phyloP scores from a whole-genome alignment of 2,888 invertebrate genomes.

The Teleogryllus oceanicus region DNA sequence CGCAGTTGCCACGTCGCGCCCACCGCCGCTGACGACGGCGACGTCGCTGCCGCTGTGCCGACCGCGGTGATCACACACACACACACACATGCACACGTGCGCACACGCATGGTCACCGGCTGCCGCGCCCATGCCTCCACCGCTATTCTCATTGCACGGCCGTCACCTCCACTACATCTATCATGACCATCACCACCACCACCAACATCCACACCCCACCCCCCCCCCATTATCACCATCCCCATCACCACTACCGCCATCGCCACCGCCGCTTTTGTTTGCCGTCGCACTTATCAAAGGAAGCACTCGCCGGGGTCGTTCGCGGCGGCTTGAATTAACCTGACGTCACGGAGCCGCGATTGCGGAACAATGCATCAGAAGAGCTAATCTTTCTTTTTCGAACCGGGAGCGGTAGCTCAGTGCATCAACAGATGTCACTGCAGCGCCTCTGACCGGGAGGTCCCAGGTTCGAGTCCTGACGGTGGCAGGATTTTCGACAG shows the following conservation, averaged over 20 bases:
- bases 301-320: not conserved
- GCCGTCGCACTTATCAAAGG: conserved; percentile 18
- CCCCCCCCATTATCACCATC: not conserved
- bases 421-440: too few relatives aligned
- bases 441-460: too few relatives aligned
- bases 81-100: not conserved
- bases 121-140: not conserved
- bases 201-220: not conserved
- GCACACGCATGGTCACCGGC: not conserved
- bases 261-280: not conserved
- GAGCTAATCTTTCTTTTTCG: not conserved
- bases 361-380: not conserved
- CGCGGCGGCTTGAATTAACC: not conserved
- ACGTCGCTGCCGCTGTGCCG: not conserved
- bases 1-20: not conserved
- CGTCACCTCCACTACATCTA: not conserved
- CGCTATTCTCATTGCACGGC: not conserved
- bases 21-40: not conserved
- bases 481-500: too few relatives aligned
- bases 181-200: not conserved
- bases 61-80: not conserved
- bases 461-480: too few relatives aligned
- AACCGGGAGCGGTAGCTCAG: too few relatives aligned
- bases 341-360: not conserved
- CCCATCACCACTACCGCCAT: not conserved